A percentile compares a stretch with the other conserved stretches of the same genome.
Conservation (phyloP, 2,797 vertebrate genomes). For the Rhyacichthys aspro region DNA sequence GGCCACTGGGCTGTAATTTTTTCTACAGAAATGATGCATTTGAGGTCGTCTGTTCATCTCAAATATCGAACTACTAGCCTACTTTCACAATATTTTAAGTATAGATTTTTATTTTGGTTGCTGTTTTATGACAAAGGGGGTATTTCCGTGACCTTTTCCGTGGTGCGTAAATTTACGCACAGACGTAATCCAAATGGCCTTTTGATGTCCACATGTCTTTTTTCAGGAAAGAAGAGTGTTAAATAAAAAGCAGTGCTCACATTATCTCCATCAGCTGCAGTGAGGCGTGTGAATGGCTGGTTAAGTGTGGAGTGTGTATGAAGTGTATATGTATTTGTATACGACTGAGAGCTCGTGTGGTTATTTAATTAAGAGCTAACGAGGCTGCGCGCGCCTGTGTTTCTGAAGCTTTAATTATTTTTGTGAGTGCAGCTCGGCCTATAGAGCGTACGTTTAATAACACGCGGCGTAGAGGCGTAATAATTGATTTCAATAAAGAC, state of each 20-base stretch:
- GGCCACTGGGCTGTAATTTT: too few species aligned
- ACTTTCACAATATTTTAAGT: not conserved
- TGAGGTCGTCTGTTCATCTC: not conserved
- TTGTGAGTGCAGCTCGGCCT: slow-evolving; percentile 85
- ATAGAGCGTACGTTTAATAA: slow-evolving; percentile 77
- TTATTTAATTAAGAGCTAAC: slow-evolving; percentile 92
- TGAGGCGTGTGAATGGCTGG: not conserved
- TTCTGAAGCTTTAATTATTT: slow-evolving; percentile 90
- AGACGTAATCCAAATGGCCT: not conserved
- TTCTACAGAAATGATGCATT: not conserved
- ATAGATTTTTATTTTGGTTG: not conserved
- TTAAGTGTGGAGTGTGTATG: slow-evolving; percentile 4
- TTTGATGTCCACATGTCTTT: not conserved
- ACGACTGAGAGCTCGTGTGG: slow-evolving; percentile 29
- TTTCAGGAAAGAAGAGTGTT: not conserved
- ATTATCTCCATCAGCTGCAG: not conserved
- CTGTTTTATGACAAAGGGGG: not conserved
- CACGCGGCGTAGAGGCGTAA: slow-evolving; percentile 75
- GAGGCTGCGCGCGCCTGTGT: slow-evolving; percentile 83
- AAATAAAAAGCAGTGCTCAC: not conserved
- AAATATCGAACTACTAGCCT: not conserved
- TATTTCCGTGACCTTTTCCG: not conserved
- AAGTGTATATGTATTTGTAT: slow-evolving; percentile 23
- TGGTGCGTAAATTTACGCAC: not conserved
- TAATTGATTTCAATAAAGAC: slow-evolving; percentile 90